Percentiles rank a stretch among this genome's conserved stretches.
Conservation (phyloP, 1,140 invertebrate species). For the Lanistes nyassanus region DNA sequence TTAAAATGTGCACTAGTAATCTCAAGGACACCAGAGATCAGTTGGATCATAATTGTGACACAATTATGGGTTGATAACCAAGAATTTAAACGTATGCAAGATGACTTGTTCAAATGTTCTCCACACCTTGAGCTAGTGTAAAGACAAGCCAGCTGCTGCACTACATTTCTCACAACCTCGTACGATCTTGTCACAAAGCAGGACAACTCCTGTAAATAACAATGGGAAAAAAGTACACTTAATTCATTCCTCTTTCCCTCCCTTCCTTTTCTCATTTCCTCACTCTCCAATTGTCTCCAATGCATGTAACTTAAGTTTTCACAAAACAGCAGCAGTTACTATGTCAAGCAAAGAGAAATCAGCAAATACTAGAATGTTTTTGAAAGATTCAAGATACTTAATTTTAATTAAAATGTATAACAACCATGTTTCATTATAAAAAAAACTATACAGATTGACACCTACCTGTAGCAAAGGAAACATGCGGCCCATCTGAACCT, state of each 20-base stretch:
- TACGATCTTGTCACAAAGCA: conserved; percentile 76
- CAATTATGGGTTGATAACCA: no score
- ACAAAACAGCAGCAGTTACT: background rate
- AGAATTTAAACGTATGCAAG: no score
- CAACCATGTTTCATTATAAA: background rate
- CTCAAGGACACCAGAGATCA: no score
- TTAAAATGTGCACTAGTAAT: no score
- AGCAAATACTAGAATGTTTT: background rate
- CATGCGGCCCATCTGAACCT: conserved; percentile 69
- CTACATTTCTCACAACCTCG: conserved; percentile 74
- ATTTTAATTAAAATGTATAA: background rate
- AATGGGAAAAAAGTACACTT: background rate
- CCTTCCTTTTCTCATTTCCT: no score
- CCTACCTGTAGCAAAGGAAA: conserved; percentile 72
- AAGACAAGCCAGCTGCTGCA: conserved; percentile 74
- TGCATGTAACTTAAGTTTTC: no score
- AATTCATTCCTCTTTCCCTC: background rate
- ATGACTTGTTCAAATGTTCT: background rate
- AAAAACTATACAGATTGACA: background rate
- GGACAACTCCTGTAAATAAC: conserved; percentile 69
- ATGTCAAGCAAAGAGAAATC: background rate
- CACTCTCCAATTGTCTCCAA: no score
- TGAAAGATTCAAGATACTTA: no score
- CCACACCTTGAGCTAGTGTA: conserved; percentile 45
- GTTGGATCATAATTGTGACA: no score